A percentile compares a stretch with the other conserved stretches of the same genome.
These are phyloP conservation scores for Brevimyrus niger DNA, from an alignment of 2,113 vertebrate genomes.

Conservation along the genomic window DNA sequence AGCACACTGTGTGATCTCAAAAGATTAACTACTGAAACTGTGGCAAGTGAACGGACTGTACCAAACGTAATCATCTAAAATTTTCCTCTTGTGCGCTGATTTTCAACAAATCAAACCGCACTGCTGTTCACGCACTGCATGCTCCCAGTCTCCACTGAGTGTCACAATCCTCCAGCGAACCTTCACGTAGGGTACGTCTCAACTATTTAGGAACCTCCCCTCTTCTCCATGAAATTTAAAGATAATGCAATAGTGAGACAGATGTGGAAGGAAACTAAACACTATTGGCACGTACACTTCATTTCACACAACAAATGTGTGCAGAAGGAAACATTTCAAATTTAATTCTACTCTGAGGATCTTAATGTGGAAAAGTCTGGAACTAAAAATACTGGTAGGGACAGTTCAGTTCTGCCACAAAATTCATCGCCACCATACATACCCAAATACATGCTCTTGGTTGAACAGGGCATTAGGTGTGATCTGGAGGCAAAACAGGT, in stretches of 20 bases:
- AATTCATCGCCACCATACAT: background rate
- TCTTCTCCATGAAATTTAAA: background rate
- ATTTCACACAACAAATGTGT: background rate
- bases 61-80: background rate
- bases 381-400: background rate
- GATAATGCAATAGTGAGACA: background rate
- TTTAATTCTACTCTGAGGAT: background rate
- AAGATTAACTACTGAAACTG: background rate
- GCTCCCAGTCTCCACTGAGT: background rate
- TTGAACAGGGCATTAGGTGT: background rate
- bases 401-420: background rate
- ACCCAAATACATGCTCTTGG: background rate
- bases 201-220: background rate
- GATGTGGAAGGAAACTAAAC: background rate
- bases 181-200: background rate
- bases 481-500: background rate
- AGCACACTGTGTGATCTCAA: background rate
- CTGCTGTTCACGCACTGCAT: background rate
- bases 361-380: background rate
- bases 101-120: background rate
- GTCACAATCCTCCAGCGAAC: background rate
- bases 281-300: background rate
- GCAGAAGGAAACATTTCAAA: background rate
- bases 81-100: background rate
- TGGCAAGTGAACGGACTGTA: background rate